Conservation (phyloP, 2,797 vertebrate genomes). For the Oceanodroma leucorhoa region DNA sequence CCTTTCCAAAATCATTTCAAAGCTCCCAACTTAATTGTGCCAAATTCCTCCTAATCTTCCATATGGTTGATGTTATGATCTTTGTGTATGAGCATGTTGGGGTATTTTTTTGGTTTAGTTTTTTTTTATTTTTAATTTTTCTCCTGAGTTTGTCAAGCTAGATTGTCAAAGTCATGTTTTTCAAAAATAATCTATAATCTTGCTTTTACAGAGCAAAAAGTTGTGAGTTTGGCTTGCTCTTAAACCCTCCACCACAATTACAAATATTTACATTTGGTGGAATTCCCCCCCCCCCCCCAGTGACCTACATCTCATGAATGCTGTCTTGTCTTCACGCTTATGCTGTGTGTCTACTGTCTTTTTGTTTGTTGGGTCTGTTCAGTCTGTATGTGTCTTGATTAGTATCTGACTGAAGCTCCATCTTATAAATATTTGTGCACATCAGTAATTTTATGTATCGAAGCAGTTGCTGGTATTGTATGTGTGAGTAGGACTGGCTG, state of each 20-base stretch:
- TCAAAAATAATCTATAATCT: background rate
- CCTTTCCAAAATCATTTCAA: background rate
- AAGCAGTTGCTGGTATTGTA: background rate
- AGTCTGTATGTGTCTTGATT: background rate
- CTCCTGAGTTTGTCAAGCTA: background rate
- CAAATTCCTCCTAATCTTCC: background rate
- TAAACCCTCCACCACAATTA: background rate
- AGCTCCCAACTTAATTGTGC: background rate
- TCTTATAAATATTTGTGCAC: background rate
- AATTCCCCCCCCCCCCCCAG: background rate
- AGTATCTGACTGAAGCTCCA: background rate
- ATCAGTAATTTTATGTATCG: background rate
- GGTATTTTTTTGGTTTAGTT: background rate
- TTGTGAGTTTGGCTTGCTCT: background rate
- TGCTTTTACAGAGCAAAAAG: background rate
- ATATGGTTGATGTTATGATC: background rate
- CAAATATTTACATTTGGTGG: background rate
- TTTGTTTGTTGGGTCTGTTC: background rate
- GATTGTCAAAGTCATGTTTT: background rate
- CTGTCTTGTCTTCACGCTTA: background rate
- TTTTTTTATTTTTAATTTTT: background rate
- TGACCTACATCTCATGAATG: slow-evolving; percentile 59
- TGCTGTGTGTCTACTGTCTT: background rate
- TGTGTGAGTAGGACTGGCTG: background rate
- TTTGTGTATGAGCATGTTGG: background rate